These are phyloP conservation scores for Drosophila infuscata DNA, from an alignment of 2,888 invertebrate species.

Conservation along the genomic window DNA sequence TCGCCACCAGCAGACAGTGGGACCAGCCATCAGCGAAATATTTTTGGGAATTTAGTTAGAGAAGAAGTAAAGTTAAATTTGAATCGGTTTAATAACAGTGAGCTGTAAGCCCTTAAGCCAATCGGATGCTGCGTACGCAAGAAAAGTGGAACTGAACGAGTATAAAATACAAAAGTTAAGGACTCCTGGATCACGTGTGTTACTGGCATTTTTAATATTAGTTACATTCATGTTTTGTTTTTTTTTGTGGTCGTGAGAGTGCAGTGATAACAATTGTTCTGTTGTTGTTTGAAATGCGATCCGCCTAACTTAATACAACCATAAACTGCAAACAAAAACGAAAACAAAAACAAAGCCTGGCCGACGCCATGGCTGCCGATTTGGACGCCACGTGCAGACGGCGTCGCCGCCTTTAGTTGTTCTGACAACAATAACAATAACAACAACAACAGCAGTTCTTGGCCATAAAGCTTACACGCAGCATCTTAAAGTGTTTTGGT, in stretches of 20 bases:
- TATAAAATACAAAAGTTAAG: conserved; percentile 21
- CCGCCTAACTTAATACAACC: neutral
- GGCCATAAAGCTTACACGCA: conserved; percentile 51
- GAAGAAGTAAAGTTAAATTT: conserved; percentile 23
- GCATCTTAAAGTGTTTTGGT: conserved; percentile 69
- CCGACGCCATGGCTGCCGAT: conserved; percentile 50
- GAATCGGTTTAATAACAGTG: conserved; percentile 49
- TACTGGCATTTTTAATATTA: conserved; percentile 17
- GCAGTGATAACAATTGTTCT: conserved; percentile 16
- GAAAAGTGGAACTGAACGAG: conserved; percentile 16
- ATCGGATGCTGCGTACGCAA: conserved; percentile 54
- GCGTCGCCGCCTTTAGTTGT: conserved; percentile 64
- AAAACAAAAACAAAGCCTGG: conserved; percentile 53
- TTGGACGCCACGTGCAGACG: conserved; percentile 73
- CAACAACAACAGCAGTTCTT: conserved; percentile 32
- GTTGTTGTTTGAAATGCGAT: conserved; percentile 19
- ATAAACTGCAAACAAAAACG: conserved; percentile 4
- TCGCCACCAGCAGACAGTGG: conserved; percentile 12
- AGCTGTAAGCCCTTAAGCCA: conserved; percentile 56
- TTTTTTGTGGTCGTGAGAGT: conserved; percentile 35
- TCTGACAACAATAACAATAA: conserved; percentile 30
- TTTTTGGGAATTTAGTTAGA: conserved; percentile 14
- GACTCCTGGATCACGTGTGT: conserved; percentile 49
- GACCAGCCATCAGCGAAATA: conserved; percentile 5
- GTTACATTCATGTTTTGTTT: conserved; percentile 23